Base-by-base conservation (phyloP, 2,888 invertebrate species). In the Ochlodes sylvanus region DNA sequence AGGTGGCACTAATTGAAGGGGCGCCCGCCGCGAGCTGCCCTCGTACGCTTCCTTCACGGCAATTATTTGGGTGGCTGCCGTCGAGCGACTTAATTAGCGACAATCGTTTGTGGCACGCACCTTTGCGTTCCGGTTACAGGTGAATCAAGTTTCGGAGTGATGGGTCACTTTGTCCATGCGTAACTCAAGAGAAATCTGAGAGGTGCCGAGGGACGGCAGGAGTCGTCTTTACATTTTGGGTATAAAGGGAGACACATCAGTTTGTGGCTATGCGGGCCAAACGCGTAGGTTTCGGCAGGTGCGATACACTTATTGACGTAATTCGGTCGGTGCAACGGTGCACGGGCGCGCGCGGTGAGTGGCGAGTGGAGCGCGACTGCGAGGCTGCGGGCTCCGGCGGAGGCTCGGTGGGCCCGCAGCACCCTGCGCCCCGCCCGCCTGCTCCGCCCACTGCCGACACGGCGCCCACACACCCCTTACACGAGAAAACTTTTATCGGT, bases 1-100 rank as follows among this genome's bases (percentile, higher is more conserved):
- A 93, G 92, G 90, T 92, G 93, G 80, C 80, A 73, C 81, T 91
- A 90, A 93, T 91, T 90, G 87, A 82, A 79, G 84, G 89, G 85
- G 87, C 83, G 85, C 87, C 80, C 82, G 84, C 81, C 81, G 82
- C 82, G 81, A 65, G 77, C 79, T 80, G 82, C 80, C 83, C 82
- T 79, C 79, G 79, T 81, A 81, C 80, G 86, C 81, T 88, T 87
- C 80, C 87, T 92, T 87, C 87, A 90, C 92, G 92, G 87, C 84
- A 88, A 90, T 92, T 90, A 89, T 88, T 90, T 84, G 87, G 89
- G 89, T 89, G 88, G 71, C 74, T 70, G 73, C 83, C 83, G 82
- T 76, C 79, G 78, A 81, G 79, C 79, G 79, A 72, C 52, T 82
- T 88, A 87, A 89, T 89, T 84, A 86, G 76, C 77, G 80, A 79